Base-by-base conservation (phyloP, 2,888 invertebrate species). In the Sussaba pulchella region DNA sequence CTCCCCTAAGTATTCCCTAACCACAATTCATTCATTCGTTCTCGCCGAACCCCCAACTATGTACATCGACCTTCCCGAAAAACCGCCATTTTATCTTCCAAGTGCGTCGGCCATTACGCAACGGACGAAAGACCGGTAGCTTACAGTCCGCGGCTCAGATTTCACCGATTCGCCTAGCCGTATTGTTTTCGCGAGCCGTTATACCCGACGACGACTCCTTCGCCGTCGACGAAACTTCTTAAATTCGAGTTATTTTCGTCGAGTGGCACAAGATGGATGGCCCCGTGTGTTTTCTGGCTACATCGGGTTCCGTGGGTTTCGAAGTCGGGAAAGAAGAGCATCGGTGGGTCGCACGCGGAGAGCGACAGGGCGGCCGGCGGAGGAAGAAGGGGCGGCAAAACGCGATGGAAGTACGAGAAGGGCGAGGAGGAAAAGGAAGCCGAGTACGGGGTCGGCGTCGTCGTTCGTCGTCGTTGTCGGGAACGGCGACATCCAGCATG, bases 171-270 rank as follows among this genome's bases (percentile, higher is more conserved):
- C 59, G 52, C 70, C 64, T 57, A 45, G 81, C 85, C 86, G 88
- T 89, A 91, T 91, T 91, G 91, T 90, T 91, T 90, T 89, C 88
- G 87, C 85, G 86, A 71, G 70, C 72, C 57, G 59, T 67, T 47
- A 26, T 43, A 47, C 67, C 57, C 61, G 69, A 47, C 66, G 71
- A 71, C 63, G 69, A 76, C 64, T 76, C 63, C 78, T 77, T 59
- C 85, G 86, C 72, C 81, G 81, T 66, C 78, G 81, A 78, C 78
- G 81, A 82, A 89, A 89, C 89, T 89, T 89, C 88, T 91, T 90
- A 89, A 91, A 90, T 89, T 89, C 88, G 87, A 87, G 90, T 89
- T 91, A 91, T 91, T 91, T 91, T 89, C 86, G 90, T 89, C 87
- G 85, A 85, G 87, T 86, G 86, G 82, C 85, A 83, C 84, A 90